phyloP scores from a whole-genome alignment of 2,113 vertebrate genomes.

The Columba livia region DNA sequence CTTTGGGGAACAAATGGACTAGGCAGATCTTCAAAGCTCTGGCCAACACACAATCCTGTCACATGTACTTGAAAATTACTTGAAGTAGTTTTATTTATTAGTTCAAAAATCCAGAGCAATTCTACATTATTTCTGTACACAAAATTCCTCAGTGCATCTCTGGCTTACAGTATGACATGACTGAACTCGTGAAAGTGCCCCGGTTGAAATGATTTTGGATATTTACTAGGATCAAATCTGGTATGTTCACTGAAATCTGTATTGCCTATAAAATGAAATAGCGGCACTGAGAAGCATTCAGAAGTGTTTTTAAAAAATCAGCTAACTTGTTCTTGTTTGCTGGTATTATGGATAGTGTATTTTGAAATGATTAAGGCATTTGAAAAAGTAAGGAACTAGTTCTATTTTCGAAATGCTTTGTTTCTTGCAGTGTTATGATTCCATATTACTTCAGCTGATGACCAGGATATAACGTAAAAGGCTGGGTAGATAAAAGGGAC shows the following conservation, averaged over 20 bases:
- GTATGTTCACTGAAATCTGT: not conserved
- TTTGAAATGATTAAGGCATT: too few relatives aligned
- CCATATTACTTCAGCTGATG: not conserved
- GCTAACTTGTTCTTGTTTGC: too few relatives aligned
- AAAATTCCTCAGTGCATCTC: not conserved
- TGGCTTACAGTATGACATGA: accelerated
- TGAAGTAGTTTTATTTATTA: not conserved
- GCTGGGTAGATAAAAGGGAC: not conserved
- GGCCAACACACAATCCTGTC: not conserved
- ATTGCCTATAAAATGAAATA: not conserved
- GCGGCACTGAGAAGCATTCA: too few relatives aligned
- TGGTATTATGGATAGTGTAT: too few relatives aligned
- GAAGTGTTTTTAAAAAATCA: too few relatives aligned
- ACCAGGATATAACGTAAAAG: not conserved
- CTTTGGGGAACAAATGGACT: not conserved
- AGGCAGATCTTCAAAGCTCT: not conserved
- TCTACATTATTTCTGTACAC: not conserved
- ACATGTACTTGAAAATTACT: not conserved
- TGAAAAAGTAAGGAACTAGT: too few relatives aligned
- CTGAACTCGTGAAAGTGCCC: not conserved
- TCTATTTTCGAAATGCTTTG: too few relatives aligned
- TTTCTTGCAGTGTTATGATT: not conserved
- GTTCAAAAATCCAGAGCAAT: not conserved
- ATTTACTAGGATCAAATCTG: not conserved
- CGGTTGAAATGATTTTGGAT: not conserved